Conservation (phyloP, 2,797 vertebrate species). For the Ctenosaura bakeri region DNA sequence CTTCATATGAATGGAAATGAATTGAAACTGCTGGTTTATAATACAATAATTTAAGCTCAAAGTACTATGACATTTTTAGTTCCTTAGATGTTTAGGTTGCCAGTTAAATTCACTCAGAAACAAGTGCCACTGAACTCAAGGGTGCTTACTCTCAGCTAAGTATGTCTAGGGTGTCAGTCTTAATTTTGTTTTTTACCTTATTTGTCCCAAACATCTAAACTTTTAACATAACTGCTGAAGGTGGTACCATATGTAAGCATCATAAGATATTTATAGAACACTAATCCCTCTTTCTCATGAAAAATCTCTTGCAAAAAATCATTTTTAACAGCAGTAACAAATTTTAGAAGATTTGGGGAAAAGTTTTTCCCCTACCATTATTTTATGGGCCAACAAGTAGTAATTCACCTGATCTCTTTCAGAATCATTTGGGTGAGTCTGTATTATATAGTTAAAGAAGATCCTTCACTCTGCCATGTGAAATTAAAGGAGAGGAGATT, state of each 20-base stretch:
- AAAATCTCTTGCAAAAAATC: background rate
- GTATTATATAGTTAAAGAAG: background rate
- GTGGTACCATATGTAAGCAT: background rate
- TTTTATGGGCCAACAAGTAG: constrained; percentile 15
- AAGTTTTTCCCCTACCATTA: constrained; percentile 7
- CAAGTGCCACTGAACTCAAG: too few species aligned
- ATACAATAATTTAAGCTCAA: background rate
- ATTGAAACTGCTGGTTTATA: constrained; percentile 30
- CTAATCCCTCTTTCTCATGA: constrained; percentile 8
- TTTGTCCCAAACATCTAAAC: background rate
- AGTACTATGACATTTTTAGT: background rate
- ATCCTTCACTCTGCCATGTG: constrained; percentile 52
- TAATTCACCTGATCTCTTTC: background rate
- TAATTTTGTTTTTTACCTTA: background rate
- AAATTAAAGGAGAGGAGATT: constrained; percentile 27
- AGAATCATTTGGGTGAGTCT: too few species aligned
- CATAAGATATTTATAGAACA: background rate
- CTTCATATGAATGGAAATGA: constrained; percentile 12
- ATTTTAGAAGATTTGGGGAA: background rate
- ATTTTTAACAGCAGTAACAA: background rate
- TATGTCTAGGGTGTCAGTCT: too few species aligned
- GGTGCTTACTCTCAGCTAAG: too few species aligned
- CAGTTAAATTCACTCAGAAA: background rate
- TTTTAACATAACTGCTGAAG: background rate
- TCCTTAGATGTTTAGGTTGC: constrained; percentile 13